These are phyloP conservation scores for Serranus cabrilla DNA, from an alignment of 2,797 vertebrate genomes.

Conservation along the genomic window DNA sequence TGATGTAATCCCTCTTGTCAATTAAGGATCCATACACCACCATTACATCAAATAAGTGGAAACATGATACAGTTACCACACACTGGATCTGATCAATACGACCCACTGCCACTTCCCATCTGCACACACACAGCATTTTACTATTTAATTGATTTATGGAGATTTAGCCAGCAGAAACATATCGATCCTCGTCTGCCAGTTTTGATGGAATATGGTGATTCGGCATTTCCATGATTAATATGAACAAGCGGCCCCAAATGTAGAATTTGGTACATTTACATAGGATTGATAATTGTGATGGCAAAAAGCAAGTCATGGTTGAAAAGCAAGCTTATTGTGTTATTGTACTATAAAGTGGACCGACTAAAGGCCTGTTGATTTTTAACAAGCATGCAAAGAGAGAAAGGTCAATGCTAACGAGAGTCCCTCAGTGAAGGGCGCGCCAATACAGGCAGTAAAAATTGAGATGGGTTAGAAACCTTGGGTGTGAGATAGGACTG, in stretches of 20 bases:
- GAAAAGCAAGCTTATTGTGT: constrained; percentile 14
- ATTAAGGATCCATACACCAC: constrained; percentile 70
- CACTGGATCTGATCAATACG: constrained; percentile 61
- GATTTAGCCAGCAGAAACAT: constrained; percentile 56
- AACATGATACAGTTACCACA: constrained; percentile 66
- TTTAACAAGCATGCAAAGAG: constrained; percentile 67
- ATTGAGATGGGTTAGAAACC: constrained; percentile 78
- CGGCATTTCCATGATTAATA: constrained; percentile 68
- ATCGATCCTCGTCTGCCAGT: constrained; percentile 62
- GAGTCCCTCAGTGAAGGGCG: constrained; percentile 46
- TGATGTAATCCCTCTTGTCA: constrained; percentile 50
- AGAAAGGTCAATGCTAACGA: constrained; percentile 80
- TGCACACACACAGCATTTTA: constrained; percentile 45
- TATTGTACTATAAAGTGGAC: constrained; percentile 46
- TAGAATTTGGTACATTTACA: constrained; percentile 11
- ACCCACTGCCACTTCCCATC: constrained; percentile 19
- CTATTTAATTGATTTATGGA: constrained; percentile 74
- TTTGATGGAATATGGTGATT: constrained; percentile 61
- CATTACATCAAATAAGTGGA: constrained; percentile 72
- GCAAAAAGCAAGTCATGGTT: neutral
- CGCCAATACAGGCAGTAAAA: constrained; percentile 74
- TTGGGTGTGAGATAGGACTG: constrained; percentile 52
- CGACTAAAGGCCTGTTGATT: constrained; percentile 50
- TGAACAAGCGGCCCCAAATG: constrained; percentile 39
- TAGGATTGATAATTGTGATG: neutral